These are phyloP conservation scores for Mimachlamys varia DNA, from an alignment of 2,888 invertebrate species.

Conservation along the genomic window DNA sequence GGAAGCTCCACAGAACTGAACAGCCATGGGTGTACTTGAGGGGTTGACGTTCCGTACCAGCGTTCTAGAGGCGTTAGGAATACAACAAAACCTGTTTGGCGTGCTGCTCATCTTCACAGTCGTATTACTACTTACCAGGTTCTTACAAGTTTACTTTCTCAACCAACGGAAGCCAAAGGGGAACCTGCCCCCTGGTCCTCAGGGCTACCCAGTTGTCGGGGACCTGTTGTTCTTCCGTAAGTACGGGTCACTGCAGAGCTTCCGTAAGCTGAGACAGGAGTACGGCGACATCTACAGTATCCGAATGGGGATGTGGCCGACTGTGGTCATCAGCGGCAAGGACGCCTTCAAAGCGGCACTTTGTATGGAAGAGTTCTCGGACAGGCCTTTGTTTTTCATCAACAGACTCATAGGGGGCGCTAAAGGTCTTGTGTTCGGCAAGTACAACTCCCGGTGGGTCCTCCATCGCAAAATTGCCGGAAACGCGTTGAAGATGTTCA, in stretches of 20 bases:
- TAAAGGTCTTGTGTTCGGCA: constrained; percentile 46
- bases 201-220: constrained; percentile 58
- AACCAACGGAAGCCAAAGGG: not conserved
- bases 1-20: no score
- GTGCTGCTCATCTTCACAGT: not conserved
- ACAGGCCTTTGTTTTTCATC: constrained; percentile 53
- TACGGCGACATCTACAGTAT: constrained; percentile 58
- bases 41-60: not conserved
- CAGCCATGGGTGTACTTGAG: not conserved
- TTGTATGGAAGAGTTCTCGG: constrained; percentile 48
- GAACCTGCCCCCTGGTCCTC: constrained; percentile 52
- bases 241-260: constrained; percentile 48
- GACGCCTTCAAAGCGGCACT: constrained; percentile 51
- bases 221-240: constrained; percentile 54
- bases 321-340: constrained; percentile 58
- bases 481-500: constrained; percentile 47
- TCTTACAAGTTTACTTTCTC: not conserved
- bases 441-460: constrained; percentile 42
- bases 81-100: not conserved
- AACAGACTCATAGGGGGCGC: constrained; percentile 37
- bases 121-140: not conserved
- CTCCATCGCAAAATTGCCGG: constrained; percentile 52
- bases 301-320: constrained; percentile 55
- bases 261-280: constrained; percentile 41
- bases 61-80: not conserved